Evolutionary conservation across 2,113 vertebrate species (phyloP).

Genomic region (Corythaeola cristata): DNA sequence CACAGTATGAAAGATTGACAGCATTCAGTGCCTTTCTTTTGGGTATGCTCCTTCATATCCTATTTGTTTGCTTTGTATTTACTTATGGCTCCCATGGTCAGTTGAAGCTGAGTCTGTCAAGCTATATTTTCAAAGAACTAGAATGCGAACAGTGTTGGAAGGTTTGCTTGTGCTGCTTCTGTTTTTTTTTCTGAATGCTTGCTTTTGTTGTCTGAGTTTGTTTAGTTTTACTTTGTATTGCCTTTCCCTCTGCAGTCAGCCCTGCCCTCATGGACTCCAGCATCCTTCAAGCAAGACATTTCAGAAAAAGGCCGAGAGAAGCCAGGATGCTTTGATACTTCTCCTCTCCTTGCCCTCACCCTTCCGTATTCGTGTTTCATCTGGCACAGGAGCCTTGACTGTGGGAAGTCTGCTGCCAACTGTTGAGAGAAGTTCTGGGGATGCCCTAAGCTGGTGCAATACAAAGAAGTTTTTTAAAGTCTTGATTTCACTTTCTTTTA

Average conservation of each 20-base stretch:
- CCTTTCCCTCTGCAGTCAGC: slow-evolving; percentile 77
- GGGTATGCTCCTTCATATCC: neutral
- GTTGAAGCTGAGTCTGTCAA: neutral
- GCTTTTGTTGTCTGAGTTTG: slow-evolving; percentile 45
- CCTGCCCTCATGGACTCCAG: slow-evolving; percentile 55
- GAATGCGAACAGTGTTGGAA: neutral
- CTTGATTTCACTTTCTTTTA: slow-evolving; percentile 71
- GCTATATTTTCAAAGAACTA: slow-evolving; percentile 6
- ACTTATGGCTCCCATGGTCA: neutral
- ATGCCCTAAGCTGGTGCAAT: slow-evolving; percentile 78
- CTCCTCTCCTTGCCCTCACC: slow-evolving; percentile 64
- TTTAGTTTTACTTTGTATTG: slow-evolving; percentile 79
- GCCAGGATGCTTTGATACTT: slow-evolving; percentile 38
- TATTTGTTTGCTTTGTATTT: neutral
- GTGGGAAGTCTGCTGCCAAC: slow-evolving; percentile 56
- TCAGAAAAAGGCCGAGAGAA: slow-evolving; percentile 68
- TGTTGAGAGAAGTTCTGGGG: slow-evolving; percentile 68
- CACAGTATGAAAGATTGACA: neutral
- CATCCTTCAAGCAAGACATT: slow-evolving; percentile 76
- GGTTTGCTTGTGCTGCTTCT: neutral
- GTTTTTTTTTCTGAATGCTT: neutral
- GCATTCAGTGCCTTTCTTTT: neutral
- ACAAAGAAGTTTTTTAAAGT: slow-evolving; percentile 72
- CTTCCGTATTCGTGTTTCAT: slow-evolving; percentile 57
- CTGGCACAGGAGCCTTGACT: slow-evolving; percentile 68